Base-by-base conservation (phyloP, 2,797 vertebrate genomes). In the Gymnoscopelus braueri region DNA sequence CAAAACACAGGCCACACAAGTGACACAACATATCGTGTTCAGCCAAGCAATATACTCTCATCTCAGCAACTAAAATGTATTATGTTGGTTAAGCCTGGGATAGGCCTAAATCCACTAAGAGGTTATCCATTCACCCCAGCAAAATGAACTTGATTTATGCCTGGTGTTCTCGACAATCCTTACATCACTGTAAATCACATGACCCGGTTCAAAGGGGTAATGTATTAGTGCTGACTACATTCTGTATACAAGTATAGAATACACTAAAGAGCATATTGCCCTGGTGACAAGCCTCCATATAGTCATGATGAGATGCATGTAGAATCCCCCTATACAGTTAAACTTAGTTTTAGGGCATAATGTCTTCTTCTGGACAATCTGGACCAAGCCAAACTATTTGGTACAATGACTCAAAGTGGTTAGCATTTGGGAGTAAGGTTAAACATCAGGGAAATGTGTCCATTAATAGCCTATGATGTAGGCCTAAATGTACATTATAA, bases 331-430 rank as follows among this genome's bases (percentile, higher is more conserved):
- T 44, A 44, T 39, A 19, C 19, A 19, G n/a, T n/a, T n/a, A n/a
- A n/a, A n/a, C n/a, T n/a, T n/a, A n/a, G n/a, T n/a, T n/a, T n/a
- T n/a, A n/a, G 19, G 19, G 19, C 19, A 19, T 19, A 19, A 19
- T 19, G 29, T 13, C 13, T 65, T 73, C 60, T 77, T 51, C 10
- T 13, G 65, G 56, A 53, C 56, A 60, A 50, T 72, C 64, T 59
- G 13, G 70, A 73, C 44, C 3, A 9, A 77, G 55, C 57, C 67
- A 73, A 79, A 82, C 75, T 77, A 81, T 65, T 69, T 63, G 64
- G 59, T 59, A 44, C 39, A 44, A 8, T 44, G 39, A 44, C 7
- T 44, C 39, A 44, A 35, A 44, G 39, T 44, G 39, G 39, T 8
- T 44, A 44, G 39, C 39, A 10, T 44, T 44, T 44, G 39, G 9